A percentile compares a stretch with the other conserved stretches of the same genome.
Conservation (phyloP, 2,888 invertebrate genomes). For the Andrena marginata region DNA sequence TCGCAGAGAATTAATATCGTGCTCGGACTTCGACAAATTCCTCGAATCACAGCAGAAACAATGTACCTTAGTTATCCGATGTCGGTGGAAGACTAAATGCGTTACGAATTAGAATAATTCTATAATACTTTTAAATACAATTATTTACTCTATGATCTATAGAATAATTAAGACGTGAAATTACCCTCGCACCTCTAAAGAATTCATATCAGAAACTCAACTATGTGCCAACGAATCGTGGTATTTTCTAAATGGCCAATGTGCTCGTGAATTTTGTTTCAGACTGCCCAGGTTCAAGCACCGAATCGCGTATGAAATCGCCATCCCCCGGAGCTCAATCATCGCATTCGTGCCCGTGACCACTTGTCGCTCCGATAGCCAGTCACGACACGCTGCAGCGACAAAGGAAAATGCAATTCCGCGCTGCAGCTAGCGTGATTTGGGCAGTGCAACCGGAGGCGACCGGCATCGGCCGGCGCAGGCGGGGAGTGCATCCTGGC, state of each 20-base stretch:
- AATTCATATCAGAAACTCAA: too few species aligned
- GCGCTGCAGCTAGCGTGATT: slow-evolving; percentile 20
- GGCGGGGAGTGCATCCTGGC: slow-evolving; percentile 71
- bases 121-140: too few species aligned
- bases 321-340: slow-evolving; percentile 3
- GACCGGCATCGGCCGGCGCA: slow-evolving; percentile 53
- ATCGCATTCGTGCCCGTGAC: slow-evolving; percentile 4
- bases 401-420: not conserved
- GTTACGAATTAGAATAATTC: not conserved
- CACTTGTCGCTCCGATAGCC: slow-evolving; percentile 4
- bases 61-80: not conserved
- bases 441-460: slow-evolving; percentile 43
- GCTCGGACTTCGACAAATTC: not conserved
- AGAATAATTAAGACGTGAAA: too few species aligned
- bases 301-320: slow-evolving; percentile 1
- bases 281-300: too few species aligned
- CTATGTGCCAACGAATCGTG: too few species aligned
- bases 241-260: too few species aligned
- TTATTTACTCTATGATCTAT: too few species aligned
- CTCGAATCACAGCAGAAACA: not conserved
- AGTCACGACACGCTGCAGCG: not conserved
- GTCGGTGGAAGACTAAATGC: too few species aligned
- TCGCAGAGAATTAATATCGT: not conserved
- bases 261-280: too few species aligned
- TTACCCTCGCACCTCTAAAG: too few species aligned